A percentile compares a stretch with the other conserved stretches of the same genome.
Conservation (phyloP, 2,797 vertebrate species). For the Crenichthys baileyi region DNA sequence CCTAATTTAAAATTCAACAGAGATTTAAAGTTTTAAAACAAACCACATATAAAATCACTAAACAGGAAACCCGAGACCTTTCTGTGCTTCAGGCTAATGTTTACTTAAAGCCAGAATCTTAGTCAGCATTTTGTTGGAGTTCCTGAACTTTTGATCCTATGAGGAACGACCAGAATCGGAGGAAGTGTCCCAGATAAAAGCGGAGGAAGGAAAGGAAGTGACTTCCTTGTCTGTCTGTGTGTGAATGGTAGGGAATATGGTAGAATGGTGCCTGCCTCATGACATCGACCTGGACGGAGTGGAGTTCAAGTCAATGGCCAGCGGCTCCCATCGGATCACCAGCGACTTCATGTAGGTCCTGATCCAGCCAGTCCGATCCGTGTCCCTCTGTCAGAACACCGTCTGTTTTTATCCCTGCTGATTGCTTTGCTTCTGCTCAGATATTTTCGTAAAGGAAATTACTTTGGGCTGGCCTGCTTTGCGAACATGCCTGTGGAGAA, state of each 20-base stretch:
- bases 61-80: not conserved
- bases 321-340: conserved; percentile 94
- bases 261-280: conserved; percentile 97
- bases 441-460: conserved; percentile 96
- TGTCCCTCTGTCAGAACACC: not conserved
- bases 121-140: conserved; percentile 42
- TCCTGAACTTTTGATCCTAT: conserved; percentile 28
- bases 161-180: conserved; percentile 20
- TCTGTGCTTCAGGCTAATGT: not conserved
- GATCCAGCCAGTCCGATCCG: too few species aligned
- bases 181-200: conserved; percentile 60
- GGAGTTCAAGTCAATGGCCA: conserved; percentile 99
- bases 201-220: conserved; percentile 28
- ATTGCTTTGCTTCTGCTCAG: conserved; percentile 67
- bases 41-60: not conserved
- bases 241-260: conserved; percentile 89
- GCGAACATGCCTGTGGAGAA: conserved; percentile 99
- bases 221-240: conserved; percentile 30
- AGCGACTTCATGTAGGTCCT: conserved; percentile 94
- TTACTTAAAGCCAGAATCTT: conserved; percentile 13
- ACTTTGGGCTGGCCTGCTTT: conserved; percentile 97
- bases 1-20: not conserved
- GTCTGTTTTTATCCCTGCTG: conserved; percentile 9
- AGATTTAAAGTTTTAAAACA: not conserved
- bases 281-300: conserved; percentile 96